These are phyloP conservation scores for Mastomys coucha DNA, from an alignment of 2,113 vertebrate genomes.

Conservation along the genomic window DNA sequence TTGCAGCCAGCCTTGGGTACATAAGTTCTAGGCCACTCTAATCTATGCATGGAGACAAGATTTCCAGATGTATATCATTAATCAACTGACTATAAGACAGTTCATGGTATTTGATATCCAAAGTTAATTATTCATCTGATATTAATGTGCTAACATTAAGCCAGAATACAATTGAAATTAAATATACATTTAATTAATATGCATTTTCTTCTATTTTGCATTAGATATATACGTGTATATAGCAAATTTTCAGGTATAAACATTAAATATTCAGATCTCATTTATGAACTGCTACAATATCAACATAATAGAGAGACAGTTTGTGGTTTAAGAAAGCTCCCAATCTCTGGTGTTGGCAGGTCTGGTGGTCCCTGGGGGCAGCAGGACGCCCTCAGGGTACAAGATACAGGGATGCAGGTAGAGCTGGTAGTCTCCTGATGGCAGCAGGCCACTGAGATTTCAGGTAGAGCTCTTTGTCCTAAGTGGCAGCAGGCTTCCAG, in stretches of 20 bases:
- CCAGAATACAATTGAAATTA: neutral
- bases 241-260: neutral
- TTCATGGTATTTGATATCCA: neutral
- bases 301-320: neutral
- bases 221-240: neutral
- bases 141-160: neutral
- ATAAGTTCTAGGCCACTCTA: neutral
- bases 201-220: neutral
- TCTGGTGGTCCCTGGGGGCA: no score
- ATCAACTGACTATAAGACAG: neutral
- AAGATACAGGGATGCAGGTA: no score
- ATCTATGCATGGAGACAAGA: neutral
- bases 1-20: neutral
- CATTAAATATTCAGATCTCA: neutral
- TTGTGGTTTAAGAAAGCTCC: neutral
- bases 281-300: neutral
- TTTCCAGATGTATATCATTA: neutral
- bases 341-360: no score
- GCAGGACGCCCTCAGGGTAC: no score
- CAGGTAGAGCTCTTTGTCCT: no score
- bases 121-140: neutral
- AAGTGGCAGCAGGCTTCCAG: no score
- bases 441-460: no score
- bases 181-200: neutral
- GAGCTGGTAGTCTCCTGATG: no score